phyloP scores from a whole-genome alignment of 2,113 vertebrate species.

The Rhinoderma darwinii region DNA sequence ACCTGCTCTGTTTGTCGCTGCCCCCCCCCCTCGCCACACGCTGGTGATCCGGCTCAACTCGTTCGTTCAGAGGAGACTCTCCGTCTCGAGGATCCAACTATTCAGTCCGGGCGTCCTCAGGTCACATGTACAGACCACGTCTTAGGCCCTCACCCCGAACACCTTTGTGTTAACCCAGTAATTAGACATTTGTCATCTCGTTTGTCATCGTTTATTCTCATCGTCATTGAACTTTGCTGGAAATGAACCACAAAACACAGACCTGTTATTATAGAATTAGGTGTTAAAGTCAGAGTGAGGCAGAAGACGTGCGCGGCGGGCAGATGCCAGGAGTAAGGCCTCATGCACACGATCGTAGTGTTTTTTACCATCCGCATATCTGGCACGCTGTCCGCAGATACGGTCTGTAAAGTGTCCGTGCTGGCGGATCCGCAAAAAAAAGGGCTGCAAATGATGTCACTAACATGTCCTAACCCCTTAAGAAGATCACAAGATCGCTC shows the following conservation, averaged over 20 bases:
- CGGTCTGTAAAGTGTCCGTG: too few species aligned
- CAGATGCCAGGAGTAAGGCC: neutral
- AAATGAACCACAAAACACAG: constrained; percentile 27
- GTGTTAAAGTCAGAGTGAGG: constrained; percentile 38
- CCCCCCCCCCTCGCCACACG: neutral
- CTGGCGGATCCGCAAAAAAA: too few species aligned
- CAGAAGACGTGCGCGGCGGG: neutral
- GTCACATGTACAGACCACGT: constrained; percentile 9
- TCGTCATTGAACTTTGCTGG: neutral
- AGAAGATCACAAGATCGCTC: too few species aligned
- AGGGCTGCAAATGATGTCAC: too few species aligned
- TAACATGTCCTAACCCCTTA: too few species aligned
- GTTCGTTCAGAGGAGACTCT: neutral
- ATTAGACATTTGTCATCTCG: constrained; percentile 45
- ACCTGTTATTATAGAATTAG: constrained; percentile 51
- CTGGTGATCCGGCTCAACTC: constrained; percentile 6
- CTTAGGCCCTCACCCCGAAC: neutral
- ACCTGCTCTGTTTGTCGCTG: neutral
- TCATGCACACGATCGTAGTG: too few species aligned
- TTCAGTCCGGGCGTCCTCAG: neutral
- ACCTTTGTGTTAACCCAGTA: neutral
- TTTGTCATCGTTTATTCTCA: constrained; percentile 41
- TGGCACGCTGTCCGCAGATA: too few species aligned
- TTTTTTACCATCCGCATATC: too few species aligned
- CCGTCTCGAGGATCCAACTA: neutral